phyloP scores from a whole-genome alignment of 2,797 vertebrate genomes.

The Perdix hodgsoniae region DNA sequence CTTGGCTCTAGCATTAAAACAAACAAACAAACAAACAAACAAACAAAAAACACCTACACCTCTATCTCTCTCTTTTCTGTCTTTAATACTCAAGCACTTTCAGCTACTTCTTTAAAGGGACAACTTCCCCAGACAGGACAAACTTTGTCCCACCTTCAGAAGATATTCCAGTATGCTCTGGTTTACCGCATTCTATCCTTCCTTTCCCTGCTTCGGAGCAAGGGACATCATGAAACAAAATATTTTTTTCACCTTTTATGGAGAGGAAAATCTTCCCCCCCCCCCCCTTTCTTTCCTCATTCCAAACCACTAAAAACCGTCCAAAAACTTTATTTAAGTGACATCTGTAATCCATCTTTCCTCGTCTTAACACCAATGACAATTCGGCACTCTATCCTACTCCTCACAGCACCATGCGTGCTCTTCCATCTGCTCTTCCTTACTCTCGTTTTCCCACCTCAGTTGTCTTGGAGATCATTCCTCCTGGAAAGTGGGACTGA shows the following conservation, averaged over 20 bases:
- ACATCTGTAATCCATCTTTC: neutral
- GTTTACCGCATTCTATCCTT: neutral
- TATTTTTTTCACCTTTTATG: neutral
- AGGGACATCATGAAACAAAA: neutral
- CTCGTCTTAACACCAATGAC: neutral
- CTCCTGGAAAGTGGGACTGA: neutral
- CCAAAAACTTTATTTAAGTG: neutral
- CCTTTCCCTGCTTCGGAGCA: neutral
- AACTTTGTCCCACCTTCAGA: neutral
- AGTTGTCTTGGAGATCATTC: neutral
- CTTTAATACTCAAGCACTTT: neutral
- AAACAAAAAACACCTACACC: neutral
- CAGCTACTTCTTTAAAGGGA: neutral
- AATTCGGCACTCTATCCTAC: neutral
- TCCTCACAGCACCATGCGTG: neutral
- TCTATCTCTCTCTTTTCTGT: neutral
- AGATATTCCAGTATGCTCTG: fast-evolving
- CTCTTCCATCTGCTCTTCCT: neutral
- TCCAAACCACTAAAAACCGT: neutral
- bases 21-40: too few relatives aligned
- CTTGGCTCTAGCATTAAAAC: neutral
- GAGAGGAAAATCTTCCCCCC: too few relatives aligned
- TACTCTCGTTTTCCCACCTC: neutral
- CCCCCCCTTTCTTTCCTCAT: neutral
- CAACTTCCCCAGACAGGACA: neutral